A percentile compares a stretch with the other conserved stretches of the same genome.
phyloP scores from a whole-genome alignment of 1,140 invertebrate species.

The Drosophila seguyi region DNA sequence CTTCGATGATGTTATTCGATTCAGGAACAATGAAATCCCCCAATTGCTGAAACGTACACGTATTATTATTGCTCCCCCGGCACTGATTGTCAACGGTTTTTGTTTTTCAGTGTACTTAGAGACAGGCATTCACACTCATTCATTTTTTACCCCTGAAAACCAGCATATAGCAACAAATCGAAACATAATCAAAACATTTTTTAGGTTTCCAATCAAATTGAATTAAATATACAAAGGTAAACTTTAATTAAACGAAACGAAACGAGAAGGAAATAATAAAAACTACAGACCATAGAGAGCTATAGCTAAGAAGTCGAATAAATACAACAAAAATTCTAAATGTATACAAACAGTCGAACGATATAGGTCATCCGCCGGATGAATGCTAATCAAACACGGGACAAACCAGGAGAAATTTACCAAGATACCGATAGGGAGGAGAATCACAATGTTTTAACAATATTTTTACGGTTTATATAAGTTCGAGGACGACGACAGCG shows the following conservation, averaged over 20 bases:
- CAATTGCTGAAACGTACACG: conserved; percentile 65
- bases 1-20: conserved; percentile 71
- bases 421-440: conserved; percentile 23
- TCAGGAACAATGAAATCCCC: conserved; percentile 61
- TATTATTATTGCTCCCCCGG: conserved; percentile 44
- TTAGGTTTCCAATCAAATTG: conserved; percentile 81
- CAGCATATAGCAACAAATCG: conserved; percentile 66
- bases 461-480: conserved; percentile 79
- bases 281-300: conserved; percentile 49
- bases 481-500: conserved; percentile 50
- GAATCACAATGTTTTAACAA: conserved; percentile 78
- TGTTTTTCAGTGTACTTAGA: conserved; percentile 41
- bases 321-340: conserved; percentile 61
- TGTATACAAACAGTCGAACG: conserved; percentile 64
- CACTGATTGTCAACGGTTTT: conserved; percentile 34
- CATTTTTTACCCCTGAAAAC: conserved; percentile 17
- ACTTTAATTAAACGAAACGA: conserved; percentile 57
- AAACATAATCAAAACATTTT: conserved; percentile 83
- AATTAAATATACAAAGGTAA: conserved; percentile 71
- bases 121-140: conserved; percentile 39
- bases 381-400: conserved; percentile 71
- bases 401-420: conserved; percentile 54
- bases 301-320: conserved; percentile 53
- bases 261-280: conserved; percentile 30
- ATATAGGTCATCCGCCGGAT: conserved; percentile 61